These are phyloP conservation scores for Lasioglossum lativentre DNA, from an alignment of 2,888 invertebrate genomes.

Conservation along the genomic window DNA sequence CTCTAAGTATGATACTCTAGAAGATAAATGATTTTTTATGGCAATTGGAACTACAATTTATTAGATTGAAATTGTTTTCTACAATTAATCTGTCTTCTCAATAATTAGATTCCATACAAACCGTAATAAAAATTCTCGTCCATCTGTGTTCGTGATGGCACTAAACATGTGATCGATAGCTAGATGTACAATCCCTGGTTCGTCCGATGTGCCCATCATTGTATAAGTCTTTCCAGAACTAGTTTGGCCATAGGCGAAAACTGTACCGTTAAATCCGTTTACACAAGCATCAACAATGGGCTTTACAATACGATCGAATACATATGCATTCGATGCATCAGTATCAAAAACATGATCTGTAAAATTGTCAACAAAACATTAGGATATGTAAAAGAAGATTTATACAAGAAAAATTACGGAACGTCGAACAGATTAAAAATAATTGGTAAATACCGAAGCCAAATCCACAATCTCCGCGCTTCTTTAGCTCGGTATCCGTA, in stretches of 20 bases:
- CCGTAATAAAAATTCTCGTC: conserved; percentile 91
- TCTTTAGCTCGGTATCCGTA: conserved; percentile 85
- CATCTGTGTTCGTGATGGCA: conserved; percentile 87
- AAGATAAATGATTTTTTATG: conserved; percentile 30
- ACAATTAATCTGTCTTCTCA: too few species aligned
- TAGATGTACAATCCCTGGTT: conserved; percentile 91
- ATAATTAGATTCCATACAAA: conserved; percentile 70
- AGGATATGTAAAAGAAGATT: neutral
- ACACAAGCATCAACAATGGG: conserved; percentile 90
- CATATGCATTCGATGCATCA: conserved; percentile 86
- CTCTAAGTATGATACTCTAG: conserved; percentile 93
- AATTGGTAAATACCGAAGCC: conserved; percentile 78
- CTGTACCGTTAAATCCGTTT: conserved; percentile 93
- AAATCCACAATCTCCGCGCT: conserved; percentile 77
- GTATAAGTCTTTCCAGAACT: conserved; percentile 95
- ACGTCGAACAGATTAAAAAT: neutral
- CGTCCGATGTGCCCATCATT: conserved; percentile 90
- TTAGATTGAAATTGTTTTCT: neutral
- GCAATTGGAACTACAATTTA: neutral
- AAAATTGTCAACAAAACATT: conserved; percentile 64
- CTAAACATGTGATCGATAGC: conserved; percentile 90
- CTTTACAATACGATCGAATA: conserved; percentile 89
- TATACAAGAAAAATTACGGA: neutral
- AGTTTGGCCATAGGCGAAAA: conserved; percentile 97
- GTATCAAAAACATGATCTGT: conserved; percentile 91